Evolutionary conservation across 2,797 vertebrate species (phyloP), one percentile per base, ranked within the genome.

Genomic region (Euphonia xanthogaster): DNA sequence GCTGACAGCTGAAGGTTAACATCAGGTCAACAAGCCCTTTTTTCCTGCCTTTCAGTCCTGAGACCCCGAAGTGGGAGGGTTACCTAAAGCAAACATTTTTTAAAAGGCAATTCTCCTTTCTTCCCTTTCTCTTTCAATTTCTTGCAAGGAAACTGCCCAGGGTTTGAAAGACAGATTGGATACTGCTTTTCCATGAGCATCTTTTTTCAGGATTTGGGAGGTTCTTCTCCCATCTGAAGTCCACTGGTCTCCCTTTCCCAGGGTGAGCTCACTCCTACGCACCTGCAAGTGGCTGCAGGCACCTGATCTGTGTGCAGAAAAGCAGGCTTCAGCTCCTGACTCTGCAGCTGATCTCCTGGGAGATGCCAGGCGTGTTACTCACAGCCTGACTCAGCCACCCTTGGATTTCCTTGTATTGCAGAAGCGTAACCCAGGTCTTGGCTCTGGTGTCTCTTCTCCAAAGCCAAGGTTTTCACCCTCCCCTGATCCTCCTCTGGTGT

Each of bases 11-110:
- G 89, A 83, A 93, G 81, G 87, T 95, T 90, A 90, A 90, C 67
- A 65, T 50, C 35, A 50, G 82, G 88, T 97, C 92, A 97, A 90
- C 88, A 78, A 79, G 78, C n/a, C 44, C 61, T 88, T 94, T 80
- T 31, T 81, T 66, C 42, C 74, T 76, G 83, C 80, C n/a, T 84
- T 91, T 93, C 77, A 82, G 31, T 7, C 25, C 68, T 2, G 1
- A 85, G 62, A 91, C n/a, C 39, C 13, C 0, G 3, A 44, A 70
- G n/a, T 3, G 1, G 58, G 18, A 58, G 72, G 19, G 25, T 44
- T 51, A 57, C 75, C 14, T 42, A 54, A 39, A 76, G 48, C 27
- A 84, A 91, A 89, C 31, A 31, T 33, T 85, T 84, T 6, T 1
- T 0, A 76, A 75, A 60, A 74, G 33, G 48, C 63, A 62, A 12